These are phyloP conservation scores for Glaucomys volans DNA, from an alignment of 2,113 vertebrate genomes.

Conservation along the genomic window DNA sequence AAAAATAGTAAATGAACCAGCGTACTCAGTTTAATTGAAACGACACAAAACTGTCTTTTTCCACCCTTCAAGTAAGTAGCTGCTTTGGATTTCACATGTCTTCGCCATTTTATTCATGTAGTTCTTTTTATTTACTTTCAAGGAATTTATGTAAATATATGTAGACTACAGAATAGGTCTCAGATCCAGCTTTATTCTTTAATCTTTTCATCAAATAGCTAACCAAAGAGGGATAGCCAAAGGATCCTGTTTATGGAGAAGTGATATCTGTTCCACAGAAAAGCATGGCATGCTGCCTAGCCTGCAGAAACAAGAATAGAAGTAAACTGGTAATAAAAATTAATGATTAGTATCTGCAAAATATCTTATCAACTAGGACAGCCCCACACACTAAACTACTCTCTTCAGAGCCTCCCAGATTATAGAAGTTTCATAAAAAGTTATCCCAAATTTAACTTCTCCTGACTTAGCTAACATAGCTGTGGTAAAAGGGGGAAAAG, in stretches of 20 bases:
- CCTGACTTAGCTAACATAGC: neutral
- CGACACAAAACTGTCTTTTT: conserved; percentile 71
- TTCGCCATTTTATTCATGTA: conserved; percentile 69
- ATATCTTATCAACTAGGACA: conserved; percentile 59
- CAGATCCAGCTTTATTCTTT: conserved; percentile 79
- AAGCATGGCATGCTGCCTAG: conserved; percentile 22
- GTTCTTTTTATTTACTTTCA: conserved; percentile 79
- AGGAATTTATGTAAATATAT: conserved; percentile 84
- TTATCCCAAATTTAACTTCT: neutral
- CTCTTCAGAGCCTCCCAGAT: neutral
- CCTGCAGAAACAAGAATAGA: conserved; percentile 50
- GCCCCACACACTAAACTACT: neutral
- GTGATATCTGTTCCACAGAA: conserved; percentile 55
- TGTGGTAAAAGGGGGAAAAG: neutral
- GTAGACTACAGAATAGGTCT: conserved; percentile 75
- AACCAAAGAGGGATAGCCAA: conserved; percentile 56
- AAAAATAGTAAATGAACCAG: conserved; percentile 79
- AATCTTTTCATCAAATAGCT: conserved; percentile 82
- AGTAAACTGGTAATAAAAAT: conserved; percentile 54
- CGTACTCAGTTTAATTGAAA: conserved; percentile 71
- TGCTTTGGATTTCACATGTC: conserved; percentile 64
- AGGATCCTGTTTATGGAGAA: conserved; percentile 66
- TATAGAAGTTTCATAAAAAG: neutral
- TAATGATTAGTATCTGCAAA: conserved; percentile 62
- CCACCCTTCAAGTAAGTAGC: conserved; percentile 70